Evolutionary conservation across 2,797 vertebrate species (phyloP), one percentile per base, ranked within the genome.

Genomic region (Dendrocincla fuliginosa): DNA sequence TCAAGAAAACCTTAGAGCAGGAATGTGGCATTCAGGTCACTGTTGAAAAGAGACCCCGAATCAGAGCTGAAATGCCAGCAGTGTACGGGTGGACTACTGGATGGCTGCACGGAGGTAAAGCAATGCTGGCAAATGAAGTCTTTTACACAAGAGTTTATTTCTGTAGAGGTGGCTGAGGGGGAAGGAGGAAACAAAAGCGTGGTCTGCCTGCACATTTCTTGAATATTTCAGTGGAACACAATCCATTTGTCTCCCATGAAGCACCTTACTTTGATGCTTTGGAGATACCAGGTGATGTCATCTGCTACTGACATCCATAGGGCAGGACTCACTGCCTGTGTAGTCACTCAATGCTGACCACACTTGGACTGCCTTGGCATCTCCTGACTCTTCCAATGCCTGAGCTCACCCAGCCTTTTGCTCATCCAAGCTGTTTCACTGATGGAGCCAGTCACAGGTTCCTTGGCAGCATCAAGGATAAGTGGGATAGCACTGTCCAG

Each of bases 41-140:
- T 47, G 35, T 63, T 94, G 81, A 67, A 82, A 79, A 84, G 49
- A 77, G 35, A 84, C 55, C 28, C 47, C 82, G 92, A 92, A 61
- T 85, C 89, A 94, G 52, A 94, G 87, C 71, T 79, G 47, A 87
- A 95, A 87, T 84, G 74, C 89, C 78, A 87, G 73, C 1, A 0
- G 74, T 64, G 53, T 2, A 23, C 35, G 73, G 77, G 13, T 63
- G 77, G 22, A 52, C 37, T 56, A 47, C 63, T 67, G 73, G 25
- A 23, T 5, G 27, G 33, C 52, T 80, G 60, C 28, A 13, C 1
- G 2, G 76, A 85, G 37, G 28, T 10, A 89, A 70, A 84, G 57
- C 42, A 67, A 37, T 60, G 87, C 70, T 37, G 81, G 65, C 52
- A 65, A 65, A 33, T 6, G 30, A 75, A 7, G 24, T 28, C 28